These are phyloP conservation scores for Eidolon dupreanum DNA, from an alignment of 2,797 vertebrate species.

Conservation along the genomic window DNA sequence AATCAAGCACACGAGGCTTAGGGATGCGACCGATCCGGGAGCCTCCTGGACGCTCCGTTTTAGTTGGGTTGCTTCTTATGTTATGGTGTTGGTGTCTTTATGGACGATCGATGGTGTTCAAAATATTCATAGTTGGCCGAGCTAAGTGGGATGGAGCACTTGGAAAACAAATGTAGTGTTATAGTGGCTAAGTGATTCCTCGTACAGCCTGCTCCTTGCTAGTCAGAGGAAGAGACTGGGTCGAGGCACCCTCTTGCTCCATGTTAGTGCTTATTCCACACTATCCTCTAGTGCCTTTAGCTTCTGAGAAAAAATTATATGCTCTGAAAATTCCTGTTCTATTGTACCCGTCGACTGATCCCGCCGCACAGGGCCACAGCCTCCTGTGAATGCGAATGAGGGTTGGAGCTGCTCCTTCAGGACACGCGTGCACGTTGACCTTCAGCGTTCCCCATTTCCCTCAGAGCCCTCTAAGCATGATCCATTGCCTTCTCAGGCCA, in stretches of 20 bases:
- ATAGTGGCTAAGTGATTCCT: background rate
- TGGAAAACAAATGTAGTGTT: background rate
- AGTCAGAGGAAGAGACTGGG: background rate
- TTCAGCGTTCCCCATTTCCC: conserved; percentile 86
- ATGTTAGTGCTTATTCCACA: background rate
- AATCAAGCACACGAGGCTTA: background rate
- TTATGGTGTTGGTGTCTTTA: background rate
- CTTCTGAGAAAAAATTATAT: conserved; percentile 66
- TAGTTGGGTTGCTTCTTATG: conserved; percentile 10
- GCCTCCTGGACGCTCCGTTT: background rate
- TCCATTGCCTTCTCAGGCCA: conserved; percentile 87
- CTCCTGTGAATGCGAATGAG: conserved; percentile 86
- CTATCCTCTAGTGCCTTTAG: conserved; percentile 40
- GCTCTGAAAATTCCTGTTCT: conserved; percentile 77
- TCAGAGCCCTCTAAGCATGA: conserved; percentile 87
- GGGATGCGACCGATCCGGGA: accelerated
- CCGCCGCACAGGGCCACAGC: conserved; percentile 72
- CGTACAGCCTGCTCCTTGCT: background rate
- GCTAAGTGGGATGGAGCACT: conserved; percentile 26
- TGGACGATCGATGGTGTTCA: background rate
- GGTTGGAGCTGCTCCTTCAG: conserved; percentile 78
- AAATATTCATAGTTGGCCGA: conserved; percentile 7
- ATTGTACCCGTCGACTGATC: conserved; percentile 74
- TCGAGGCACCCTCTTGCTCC: background rate
- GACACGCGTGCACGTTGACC: conserved; percentile 85